Base-by-base conservation (phyloP, 1,140 invertebrate species). In the Acromyrmex charruanus region DNA sequence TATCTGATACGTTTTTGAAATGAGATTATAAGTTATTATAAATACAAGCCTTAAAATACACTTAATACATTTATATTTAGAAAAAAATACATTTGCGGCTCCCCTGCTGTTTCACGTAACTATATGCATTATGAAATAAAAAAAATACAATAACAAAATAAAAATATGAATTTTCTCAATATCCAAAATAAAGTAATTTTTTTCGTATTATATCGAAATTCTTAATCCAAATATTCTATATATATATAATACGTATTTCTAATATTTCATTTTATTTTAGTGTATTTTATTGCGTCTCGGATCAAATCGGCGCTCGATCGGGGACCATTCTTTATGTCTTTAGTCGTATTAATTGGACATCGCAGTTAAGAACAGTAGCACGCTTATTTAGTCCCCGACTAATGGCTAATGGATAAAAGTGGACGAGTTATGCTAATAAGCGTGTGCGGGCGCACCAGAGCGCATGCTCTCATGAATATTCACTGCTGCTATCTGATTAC, bases 401-500 rank as follows among this genome's bases (percentile, higher is more conserved):
- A 92, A 93, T 91, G 90, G 89, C 91, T 91, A 87, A 92, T 92
- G 92, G 91, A 90, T 91, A 92, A 93, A 69, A 90, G 87, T 88
- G 87, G 92, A 93, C 93, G 89, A 93, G 93, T 94, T 94, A 94
- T 94, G 93, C 92, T 94, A 94, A 94, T 93, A 89, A 91, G 90
- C 87, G 87, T 89, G 92, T 85, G 90, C 90, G 90, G 87, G 87
- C 88, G 87, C 88, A 85, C 85, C 85, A 86, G 84, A 89, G 85
- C 92, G 90, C 92, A 93, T 92, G 91, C 91, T 89, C 71, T 89
- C 91, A 91, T 94, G 92, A 93, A 94, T 94, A 94, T 94, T 93
- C 93, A 94, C 89, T 4, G 90, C 77, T 87, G 86, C 77, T 89
- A 91, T 87, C 88, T 85, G 91, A 93, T 94, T 94, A 92, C 92